Evolutionary conservation across 2,888 invertebrate species (phyloP).

Genomic region (Cosmia pyralina): DNA sequence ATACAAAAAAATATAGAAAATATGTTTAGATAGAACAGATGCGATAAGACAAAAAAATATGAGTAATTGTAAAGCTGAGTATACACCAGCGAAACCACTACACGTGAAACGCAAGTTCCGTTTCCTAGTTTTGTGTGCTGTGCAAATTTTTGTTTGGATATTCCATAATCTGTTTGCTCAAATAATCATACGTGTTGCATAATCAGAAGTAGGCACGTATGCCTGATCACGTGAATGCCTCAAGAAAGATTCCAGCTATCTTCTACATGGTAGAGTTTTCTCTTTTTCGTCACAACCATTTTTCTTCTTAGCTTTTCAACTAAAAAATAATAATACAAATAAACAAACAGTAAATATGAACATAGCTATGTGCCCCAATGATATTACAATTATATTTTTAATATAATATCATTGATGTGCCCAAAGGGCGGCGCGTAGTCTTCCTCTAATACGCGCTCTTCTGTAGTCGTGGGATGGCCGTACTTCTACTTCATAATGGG

Average conservation of each 20-base stretch:
- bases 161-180: not conserved
- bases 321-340: not conserved
- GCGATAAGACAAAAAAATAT: not conserved
- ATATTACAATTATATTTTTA: no score
- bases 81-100: slow-evolving; percentile 50
- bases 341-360: not conserved
- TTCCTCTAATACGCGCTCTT: not conserved
- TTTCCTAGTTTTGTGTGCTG: slow-evolving; percentile 78
- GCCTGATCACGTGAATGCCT: not conserved
- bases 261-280: not conserved
- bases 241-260: not conserved
- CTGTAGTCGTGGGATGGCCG: not conserved
- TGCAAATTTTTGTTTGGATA: slow-evolving; percentile 54
- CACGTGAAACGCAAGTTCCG: slow-evolving; percentile 72
- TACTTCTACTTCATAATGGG: not conserved
- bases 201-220: not conserved
- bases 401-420: no score
- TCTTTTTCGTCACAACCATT: not conserved
- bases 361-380: no score
- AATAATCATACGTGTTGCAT: not conserved
- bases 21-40: slow-evolving; percentile 27
- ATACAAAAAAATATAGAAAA: slow-evolving; percentile 15
- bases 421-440: not conserved
- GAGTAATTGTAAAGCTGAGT: slow-evolving; percentile 51
- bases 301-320: not conserved